Base-by-base conservation (phyloP, 2,888 invertebrate species). In the Cerceris ruficornis region DNA sequence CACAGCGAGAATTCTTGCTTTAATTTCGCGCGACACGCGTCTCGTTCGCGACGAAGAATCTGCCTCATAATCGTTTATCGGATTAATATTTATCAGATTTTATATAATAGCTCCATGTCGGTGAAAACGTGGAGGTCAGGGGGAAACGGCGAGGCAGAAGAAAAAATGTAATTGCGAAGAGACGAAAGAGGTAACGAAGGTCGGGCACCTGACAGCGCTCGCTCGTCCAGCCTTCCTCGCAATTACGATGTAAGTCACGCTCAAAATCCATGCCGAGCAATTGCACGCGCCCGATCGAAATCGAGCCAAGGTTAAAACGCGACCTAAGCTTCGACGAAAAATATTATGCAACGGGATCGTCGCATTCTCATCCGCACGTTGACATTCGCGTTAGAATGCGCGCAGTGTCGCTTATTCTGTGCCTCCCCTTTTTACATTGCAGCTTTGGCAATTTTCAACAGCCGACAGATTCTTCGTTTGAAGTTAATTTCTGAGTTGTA, bases 261-360 rank as follows among this genome's bases (percentile, higher is more conserved):
- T 67, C 71, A 52, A 71, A 60, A 71, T 66, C 71, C 58, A 28
- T 49, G 58, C n/a, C 14, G 54, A 17, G 46, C 66, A 52, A 59
- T 59, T 49, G 60, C 72, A 17, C 43, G 52, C 59, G 49, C 52
- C 50, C 14, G 17, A 52, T 70, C 58, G 70, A 67, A 82, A 76
- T 66, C 13, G 50, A 78, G 70, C 62, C 82, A 81, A 82, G 82
- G 81, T 69, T 73, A 73, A 55, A 61, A 42, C n/a, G 49, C 42
- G 50, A 50, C 6, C 28, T n/a, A 60, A 17, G 68, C 42, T 52
- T 60, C 42, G 50, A 61, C 13, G 15, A 7, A 57, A 72, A 61
- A 17, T 17, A 49, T 69, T 7, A 55, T 55, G 55, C 55, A 55
- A 55, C 52, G 52, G 11, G 52, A 11, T 46, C 46, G 46, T 46